Evolutionary conservation across 2,797 vertebrate species (phyloP).

Genomic region (Coilia nasus): DNA sequence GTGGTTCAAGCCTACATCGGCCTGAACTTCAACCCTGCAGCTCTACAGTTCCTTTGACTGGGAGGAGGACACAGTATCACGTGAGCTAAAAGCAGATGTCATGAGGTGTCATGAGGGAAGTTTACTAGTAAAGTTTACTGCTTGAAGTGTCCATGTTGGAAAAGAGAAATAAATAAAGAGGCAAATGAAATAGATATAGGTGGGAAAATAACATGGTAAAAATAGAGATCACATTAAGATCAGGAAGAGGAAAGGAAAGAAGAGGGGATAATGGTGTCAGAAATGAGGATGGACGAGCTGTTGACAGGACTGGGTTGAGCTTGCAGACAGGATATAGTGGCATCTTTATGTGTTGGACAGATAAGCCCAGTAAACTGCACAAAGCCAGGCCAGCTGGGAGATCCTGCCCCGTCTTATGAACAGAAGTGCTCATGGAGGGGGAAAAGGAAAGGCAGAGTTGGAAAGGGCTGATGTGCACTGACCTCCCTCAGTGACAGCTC

Average conservation of each 20-base stretch:
- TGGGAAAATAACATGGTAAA: background rate
- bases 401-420: conserved; percentile 39
- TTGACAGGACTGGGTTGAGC: conserved; percentile 54
- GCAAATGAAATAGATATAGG: background rate
- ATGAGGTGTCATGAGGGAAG: no score
- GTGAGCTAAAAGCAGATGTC: no score
- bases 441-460: background rate
- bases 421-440: background rate
- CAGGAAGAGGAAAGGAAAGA: background rate
- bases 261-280: conserved; percentile 4
- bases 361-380: conserved; percentile 49
- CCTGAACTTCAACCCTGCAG: no score
- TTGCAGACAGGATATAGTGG: conserved; percentile 56
- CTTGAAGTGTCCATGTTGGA: background rate
- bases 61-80: no score
- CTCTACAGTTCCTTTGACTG: no score
- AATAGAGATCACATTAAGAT: background rate
- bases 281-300: conserved; percentile 45
- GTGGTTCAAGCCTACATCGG: no score
- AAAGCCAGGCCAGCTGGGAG: conserved; percentile 59
- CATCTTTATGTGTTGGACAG: conserved; percentile 56
- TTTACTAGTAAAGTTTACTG: no score
- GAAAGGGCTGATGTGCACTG: background rate
- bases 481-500: conserved; percentile 35
- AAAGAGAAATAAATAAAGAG: background rate